phyloP scores from a whole-genome alignment of 2,113 vertebrate species.

The Geococcyx californianus region DNA sequence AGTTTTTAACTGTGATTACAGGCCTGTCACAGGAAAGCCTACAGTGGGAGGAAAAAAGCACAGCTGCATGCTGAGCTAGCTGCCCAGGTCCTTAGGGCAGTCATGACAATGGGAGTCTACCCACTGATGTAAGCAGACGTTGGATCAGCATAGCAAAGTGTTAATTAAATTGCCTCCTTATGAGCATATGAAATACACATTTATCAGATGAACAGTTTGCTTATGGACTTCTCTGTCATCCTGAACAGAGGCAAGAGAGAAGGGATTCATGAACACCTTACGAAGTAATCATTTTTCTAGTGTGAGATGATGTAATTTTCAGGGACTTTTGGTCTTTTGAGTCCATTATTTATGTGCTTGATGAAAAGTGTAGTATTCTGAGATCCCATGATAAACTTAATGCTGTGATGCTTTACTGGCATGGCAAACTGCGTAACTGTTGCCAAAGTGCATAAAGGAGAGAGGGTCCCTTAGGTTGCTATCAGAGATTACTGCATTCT shows the following conservation, averaged over 20 bases:
- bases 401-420: neutral
- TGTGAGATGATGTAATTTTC: neutral
- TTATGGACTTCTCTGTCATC: neutral
- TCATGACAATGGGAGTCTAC: neutral
- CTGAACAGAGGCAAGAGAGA: neutral
- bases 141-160: neutral
- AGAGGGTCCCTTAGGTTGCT: neutral
- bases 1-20: slow-evolving; percentile 1
- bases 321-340: neutral
- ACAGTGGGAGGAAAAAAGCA: neutral
- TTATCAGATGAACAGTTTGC: neutral
- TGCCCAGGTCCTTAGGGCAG: neutral
- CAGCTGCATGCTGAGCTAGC: neutral
- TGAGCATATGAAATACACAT: neutral
- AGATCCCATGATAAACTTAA: neutral
- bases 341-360: neutral
- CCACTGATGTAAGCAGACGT: neutral
- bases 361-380: neutral
- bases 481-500: neutral
- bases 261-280: neutral
- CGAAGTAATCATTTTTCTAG: neutral
- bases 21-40: neutral
- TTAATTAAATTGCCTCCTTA: slow-evolving; percentile 6
- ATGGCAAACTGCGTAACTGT: neutral
- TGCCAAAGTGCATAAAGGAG: neutral